phyloP scores from a whole-genome alignment of 2,888 invertebrate species.

The Ichneumoninae sp. region DNA sequence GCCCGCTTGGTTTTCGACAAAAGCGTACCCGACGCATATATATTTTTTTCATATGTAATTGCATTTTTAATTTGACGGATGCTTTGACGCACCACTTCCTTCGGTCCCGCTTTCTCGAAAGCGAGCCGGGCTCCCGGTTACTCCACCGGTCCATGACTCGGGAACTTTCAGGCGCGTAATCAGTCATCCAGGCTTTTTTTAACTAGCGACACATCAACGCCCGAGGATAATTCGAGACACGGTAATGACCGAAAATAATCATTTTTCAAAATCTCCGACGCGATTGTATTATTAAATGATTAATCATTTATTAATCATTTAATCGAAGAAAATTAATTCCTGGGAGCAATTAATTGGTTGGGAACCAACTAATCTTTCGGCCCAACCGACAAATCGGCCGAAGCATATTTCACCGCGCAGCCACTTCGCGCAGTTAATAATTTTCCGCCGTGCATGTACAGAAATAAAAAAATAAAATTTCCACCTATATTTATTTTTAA shows the following conservation, averaged over 20 bases:
- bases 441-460: no score
- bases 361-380: no score
- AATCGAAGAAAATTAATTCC: no score
- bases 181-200: slow-evolving; percentile 22
- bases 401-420: no score
- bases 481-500: background rate
- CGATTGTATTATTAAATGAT: no score
- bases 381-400: no score
- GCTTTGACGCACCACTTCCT: slow-evolving; percentile 79
- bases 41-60: slow-evolving; percentile 77
- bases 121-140: slow-evolving; percentile 36
- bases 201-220: background rate
- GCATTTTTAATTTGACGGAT: slow-evolving; percentile 84
- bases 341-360: no score
- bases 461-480: background rate
- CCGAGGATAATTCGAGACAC: background rate
- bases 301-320: no score
- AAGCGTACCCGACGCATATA: slow-evolving; percentile 75
- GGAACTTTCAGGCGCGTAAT: slow-evolving; percentile 68
- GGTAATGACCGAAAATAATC: background rate
- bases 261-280: background rate
- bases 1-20: slow-evolving; percentile 79
- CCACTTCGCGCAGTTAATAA: no score
- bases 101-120: slow-evolving; percentile 66
- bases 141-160: slow-evolving; percentile 9